These are phyloP conservation scores for Dicrurus megarhynchus DNA, from an alignment of 2,113 vertebrate species.

Conservation along the genomic window DNA sequence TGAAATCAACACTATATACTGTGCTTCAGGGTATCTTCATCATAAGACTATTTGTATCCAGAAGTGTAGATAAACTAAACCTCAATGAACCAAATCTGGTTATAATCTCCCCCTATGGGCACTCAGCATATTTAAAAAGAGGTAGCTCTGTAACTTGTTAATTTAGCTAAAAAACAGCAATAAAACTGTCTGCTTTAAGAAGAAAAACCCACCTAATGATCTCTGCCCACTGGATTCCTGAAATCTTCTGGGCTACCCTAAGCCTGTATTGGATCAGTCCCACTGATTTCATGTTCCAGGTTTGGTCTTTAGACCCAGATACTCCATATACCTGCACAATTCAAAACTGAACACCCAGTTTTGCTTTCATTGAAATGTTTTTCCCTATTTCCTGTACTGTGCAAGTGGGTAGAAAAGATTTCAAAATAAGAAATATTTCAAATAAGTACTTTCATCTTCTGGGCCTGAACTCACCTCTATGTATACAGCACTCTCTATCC, in stretches of 20 bases:
- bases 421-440: background rate
- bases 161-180: background rate
- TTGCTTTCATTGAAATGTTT: background rate
- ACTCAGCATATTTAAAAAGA: background rate
- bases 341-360: background rate
- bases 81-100: background rate
- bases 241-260: background rate
- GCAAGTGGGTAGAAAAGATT: background rate
- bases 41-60: background rate
- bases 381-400: background rate
- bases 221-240: background rate
- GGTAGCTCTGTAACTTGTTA: background rate
- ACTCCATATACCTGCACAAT: background rate
- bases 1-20: background rate
- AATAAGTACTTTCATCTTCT: background rate
- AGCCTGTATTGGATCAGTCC: background rate
- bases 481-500: background rate
- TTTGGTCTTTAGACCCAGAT: background rate
- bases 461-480: background rate
- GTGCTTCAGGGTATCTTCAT: background rate
- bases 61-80: slow-evolving; percentile 15
- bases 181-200: background rate
- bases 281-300: background rate
- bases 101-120: background rate
- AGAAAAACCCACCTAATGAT: background rate